Conservation (phyloP, 2,797 vertebrate genomes). For the Rhincodon typus region DNA sequence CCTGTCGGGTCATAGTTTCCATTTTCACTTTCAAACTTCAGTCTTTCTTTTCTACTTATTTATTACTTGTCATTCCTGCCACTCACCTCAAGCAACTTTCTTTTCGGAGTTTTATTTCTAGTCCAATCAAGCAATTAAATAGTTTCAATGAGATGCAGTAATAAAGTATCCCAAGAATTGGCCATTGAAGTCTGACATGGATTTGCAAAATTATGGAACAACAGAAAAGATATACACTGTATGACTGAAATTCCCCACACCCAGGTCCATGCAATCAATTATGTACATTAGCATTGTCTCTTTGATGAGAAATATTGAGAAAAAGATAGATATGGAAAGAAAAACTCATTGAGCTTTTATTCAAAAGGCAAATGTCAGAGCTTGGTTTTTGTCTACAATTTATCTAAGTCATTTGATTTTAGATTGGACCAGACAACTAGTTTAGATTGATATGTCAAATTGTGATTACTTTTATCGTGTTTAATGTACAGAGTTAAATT, state of each 20-base stretch:
- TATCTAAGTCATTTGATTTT: background rate
- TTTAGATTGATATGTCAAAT: background rate
- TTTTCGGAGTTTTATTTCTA: background rate
- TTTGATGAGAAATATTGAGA: background rate
- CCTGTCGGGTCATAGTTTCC: conserved; percentile 39
- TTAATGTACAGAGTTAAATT: background rate
- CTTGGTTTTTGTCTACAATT: background rate
- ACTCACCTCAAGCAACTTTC: background rate
- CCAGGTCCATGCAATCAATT: background rate
- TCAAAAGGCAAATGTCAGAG: background rate
- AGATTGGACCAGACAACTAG: background rate
- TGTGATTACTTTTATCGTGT: background rate
- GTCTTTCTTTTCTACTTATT: background rate
- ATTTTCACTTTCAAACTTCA: conserved; percentile 33
- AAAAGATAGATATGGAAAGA: background rate
- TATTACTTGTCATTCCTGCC: background rate
- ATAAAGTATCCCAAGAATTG: conserved; percentile 24
- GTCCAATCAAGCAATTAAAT: background rate
- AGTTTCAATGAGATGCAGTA: background rate
- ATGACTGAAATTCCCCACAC: background rate
- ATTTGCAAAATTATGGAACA: background rate
- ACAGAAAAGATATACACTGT: background rate
- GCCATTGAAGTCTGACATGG: background rate
- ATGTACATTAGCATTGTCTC: background rate
- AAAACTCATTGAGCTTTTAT: background rate